These are phyloP conservation scores for Hyles euphorbiae DNA, from an alignment of 1,140 invertebrate species.

Conservation along the genomic window DNA sequence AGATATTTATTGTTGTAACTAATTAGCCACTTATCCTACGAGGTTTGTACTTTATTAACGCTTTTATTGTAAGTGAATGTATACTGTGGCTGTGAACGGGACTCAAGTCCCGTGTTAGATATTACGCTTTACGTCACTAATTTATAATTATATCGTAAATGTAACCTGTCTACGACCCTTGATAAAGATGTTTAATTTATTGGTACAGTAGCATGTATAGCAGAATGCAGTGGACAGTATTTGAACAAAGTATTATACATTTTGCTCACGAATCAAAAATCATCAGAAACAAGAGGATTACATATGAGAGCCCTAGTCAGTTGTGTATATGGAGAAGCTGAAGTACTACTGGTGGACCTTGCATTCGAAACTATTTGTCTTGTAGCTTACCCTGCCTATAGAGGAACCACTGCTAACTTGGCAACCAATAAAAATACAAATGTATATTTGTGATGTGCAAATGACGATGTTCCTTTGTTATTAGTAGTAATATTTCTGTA, in stretches of 20 bases:
- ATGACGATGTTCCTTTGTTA: slow-evolving; percentile 12
- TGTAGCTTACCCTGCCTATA: too few species aligned
- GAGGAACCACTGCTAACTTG: neutral
- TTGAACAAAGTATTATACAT: slow-evolving; percentile 6
- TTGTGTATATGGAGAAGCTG: too few species aligned
- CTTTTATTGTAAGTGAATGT: slow-evolving; percentile 79
- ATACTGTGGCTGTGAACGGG: slow-evolving; percentile 69
- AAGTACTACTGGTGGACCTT: too few species aligned
- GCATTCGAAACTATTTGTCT: too few species aligned
- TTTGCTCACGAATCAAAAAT: slow-evolving; percentile 6
- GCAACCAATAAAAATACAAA: too few species aligned
- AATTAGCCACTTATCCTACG: slow-evolving; percentile 45
- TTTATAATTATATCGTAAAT: slow-evolving; percentile 43
- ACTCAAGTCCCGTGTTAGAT: slow-evolving; percentile 55
- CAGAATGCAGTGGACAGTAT: neutral
- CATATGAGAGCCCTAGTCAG: too few species aligned
- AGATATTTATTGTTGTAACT: slow-evolving; percentile 35
- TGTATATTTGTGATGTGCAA: neutral
- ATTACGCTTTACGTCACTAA: slow-evolving; percentile 68
- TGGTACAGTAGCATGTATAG: slow-evolving; percentile 1
- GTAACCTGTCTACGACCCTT: slow-evolving; percentile 24
- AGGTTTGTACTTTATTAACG: slow-evolving; percentile 61
- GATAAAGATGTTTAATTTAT: slow-evolving; percentile 8
- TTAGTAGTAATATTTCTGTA: too few species aligned
- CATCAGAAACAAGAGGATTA: too few species aligned